Evolutionary conservation across 2,113 vertebrate genomes (phyloP), one percentile per base, ranked within the genome.

Genomic region (Tympanuchus pallidicinctus): DNA sequence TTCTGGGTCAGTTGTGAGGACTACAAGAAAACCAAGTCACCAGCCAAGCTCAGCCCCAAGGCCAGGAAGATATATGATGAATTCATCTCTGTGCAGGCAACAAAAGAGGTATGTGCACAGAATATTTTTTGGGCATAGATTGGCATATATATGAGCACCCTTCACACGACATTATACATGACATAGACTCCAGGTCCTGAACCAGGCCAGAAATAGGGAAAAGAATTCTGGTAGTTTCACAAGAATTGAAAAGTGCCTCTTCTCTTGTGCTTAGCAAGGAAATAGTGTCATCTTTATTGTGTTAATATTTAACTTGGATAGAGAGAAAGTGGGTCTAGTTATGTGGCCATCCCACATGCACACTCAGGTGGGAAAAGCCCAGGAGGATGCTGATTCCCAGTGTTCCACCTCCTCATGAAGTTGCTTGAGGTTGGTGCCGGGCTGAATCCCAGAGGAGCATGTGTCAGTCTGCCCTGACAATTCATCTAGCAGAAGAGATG

Each of bases 1-100:
- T 99, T 99, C 97, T 99, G 99, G 99, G 90, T 98, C 65, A 98
- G 98, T 27, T 99, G 99, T 36, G 98, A 99, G 91, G 98, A 99
- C 32, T 99, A 98, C 95, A 99, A 98, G 93, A 99, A 97, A 77
- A 98, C 94, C 73, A 97, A 97, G 34, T 93, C 97, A 0, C 92
- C 97, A 5, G 81, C 98, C 13, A 97, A 98, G 83, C 95, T 98
- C 91, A 89, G 95, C 25, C 94, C 94, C 54, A 98, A 97, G 96
- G 99, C 99, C 88, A 98, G 97, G 92, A 97, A 98, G 96, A 98
- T 99, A 96, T 99, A 98, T 48, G 97, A 98, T 45, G 98, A 98
- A 32, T 99, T 98, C 78, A 97, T 99, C 45, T 98, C 98, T 1
- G 97, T 97, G 30, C 98, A 99, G 86, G 98, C 99, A 54, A 97